Evolutionary conservation across 2,113 vertebrate species (phyloP).

Genomic region (Columba livia): DNA sequence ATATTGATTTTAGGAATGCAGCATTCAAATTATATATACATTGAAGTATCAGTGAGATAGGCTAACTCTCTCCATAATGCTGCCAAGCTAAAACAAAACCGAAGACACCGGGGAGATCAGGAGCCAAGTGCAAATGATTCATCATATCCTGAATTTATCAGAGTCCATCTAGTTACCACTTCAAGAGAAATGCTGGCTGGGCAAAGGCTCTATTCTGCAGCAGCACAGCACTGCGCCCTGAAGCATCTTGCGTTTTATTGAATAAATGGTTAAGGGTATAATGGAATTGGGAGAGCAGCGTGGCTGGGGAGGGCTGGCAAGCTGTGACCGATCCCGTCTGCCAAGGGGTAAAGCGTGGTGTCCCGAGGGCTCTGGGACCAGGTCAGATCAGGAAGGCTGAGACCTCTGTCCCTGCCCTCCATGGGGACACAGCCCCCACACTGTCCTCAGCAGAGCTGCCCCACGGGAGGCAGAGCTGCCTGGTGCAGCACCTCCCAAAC

Average conservation of each 20-base stretch:
- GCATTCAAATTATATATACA: not conserved
- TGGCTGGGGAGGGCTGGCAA: not conserved
- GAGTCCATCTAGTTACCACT: not conserved
- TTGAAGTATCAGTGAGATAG: not conserved
- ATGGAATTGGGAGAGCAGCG: not conserved
- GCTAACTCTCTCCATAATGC: not conserved
- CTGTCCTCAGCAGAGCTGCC: not conserved
- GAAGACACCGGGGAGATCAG: not conserved
- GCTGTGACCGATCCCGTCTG: not conserved
- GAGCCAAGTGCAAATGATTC: not conserved
- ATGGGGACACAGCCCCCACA: too few relatives aligned
- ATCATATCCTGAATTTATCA: not conserved
- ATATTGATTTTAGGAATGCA: not conserved
- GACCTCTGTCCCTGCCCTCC: not conserved
- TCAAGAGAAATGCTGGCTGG: not conserved
- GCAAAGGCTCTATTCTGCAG: not conserved
- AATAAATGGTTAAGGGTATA: not conserved
- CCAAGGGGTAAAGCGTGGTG: not conserved
- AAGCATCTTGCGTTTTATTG: not conserved
- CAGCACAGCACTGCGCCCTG: not conserved
- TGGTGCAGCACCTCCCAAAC: not conserved
- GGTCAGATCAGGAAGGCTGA: not conserved
- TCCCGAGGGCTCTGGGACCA: not conserved
- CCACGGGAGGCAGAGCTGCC: accelerated
- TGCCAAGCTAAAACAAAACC: not conserved